Conservation (phyloP, 2,888 invertebrate genomes). For the Brenthis ino region DNA sequence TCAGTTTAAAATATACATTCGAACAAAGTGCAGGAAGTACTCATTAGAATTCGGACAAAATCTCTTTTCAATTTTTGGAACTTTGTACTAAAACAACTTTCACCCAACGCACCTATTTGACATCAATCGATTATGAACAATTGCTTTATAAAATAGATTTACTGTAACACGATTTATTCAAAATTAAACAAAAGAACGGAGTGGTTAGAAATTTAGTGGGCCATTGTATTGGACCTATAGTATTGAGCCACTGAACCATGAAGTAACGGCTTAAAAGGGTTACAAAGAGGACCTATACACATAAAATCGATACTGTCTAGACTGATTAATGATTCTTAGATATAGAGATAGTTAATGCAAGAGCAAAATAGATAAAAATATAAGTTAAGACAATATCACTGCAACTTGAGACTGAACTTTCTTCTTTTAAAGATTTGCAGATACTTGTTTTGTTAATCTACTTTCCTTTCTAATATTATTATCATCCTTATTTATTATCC, state of each 20-base stretch:
- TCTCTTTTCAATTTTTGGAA: neutral
- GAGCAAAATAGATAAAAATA: too few relatives aligned
- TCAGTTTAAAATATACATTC: too few relatives aligned
- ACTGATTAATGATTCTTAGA: slow-evolving; percentile 18
- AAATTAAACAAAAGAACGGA: slow-evolving; percentile 14
- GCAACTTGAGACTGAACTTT: too few relatives aligned
- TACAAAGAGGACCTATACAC: slow-evolving; percentile 24
- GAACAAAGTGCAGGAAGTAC: too few relatives aligned
- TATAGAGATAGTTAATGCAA: neutral
- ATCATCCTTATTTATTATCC: too few relatives aligned
- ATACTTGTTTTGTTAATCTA: too few relatives aligned
- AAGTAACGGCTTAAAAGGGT: slow-evolving; percentile 17
- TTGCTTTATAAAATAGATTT: neutral
- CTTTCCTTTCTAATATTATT: too few relatives aligned
- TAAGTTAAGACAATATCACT: too few relatives aligned
- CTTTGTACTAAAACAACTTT: neutral
- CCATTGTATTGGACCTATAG: slow-evolving; percentile 16
- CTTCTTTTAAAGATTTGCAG: too few relatives aligned
- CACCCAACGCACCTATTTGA: slow-evolving; percentile 3
- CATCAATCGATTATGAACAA: neutral
- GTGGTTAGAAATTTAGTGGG: slow-evolving; percentile 13
- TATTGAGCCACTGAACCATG: slow-evolving; percentile 21
- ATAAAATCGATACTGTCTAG: slow-evolving; percentile 31
- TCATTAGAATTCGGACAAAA: too few relatives aligned
- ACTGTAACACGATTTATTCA: neutral